phyloP scores from a whole-genome alignment of 2,113 vertebrate genomes.

The Melanerpes aurifrons region DNA sequence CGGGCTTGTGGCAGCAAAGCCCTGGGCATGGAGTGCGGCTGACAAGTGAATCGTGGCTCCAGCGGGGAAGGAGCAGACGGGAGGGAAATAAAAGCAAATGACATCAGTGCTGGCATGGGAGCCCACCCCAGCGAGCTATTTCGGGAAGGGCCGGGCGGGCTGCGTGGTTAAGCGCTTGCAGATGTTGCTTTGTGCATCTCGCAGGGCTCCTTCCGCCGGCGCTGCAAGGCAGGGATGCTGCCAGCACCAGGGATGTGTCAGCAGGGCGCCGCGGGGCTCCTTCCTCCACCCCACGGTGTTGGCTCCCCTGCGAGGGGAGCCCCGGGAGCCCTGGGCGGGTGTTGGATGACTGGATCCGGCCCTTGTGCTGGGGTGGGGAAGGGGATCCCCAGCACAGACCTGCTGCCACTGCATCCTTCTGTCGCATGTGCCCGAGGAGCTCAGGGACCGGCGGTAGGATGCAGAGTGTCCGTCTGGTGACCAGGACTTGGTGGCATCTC shows the following conservation, averaged over 20 bases:
- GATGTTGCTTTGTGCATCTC: slow-evolving; percentile 59
- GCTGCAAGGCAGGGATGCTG: background rate
- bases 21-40: background rate
- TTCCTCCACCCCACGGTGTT: background rate
- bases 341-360: background rate
- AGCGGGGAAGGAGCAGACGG: slow-evolving; percentile 5
- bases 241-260: rapidly evolving
- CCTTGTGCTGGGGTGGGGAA: rapidly evolving
- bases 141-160: slow-evolving; percentile 66
- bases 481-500: background rate
- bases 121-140: slow-evolving; percentile 70
- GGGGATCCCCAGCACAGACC: rapidly evolving
- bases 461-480: rapidly evolving
- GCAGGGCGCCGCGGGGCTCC: background rate
- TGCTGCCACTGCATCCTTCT: background rate
- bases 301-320: rapidly evolving
- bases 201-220: background rate
- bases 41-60: background rate
- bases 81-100: slow-evolving; percentile 74
- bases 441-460: rapidly evolving
- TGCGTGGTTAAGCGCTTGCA: slow-evolving; percentile 54
- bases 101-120: slow-evolving; percentile 72
- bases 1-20: background rate
- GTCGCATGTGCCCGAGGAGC: rapidly evolving
- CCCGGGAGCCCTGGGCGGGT: background rate